Base-by-base conservation (phyloP, 2,113 vertebrate genomes). In the Machaerirhynchus nigripectus region DNA sequence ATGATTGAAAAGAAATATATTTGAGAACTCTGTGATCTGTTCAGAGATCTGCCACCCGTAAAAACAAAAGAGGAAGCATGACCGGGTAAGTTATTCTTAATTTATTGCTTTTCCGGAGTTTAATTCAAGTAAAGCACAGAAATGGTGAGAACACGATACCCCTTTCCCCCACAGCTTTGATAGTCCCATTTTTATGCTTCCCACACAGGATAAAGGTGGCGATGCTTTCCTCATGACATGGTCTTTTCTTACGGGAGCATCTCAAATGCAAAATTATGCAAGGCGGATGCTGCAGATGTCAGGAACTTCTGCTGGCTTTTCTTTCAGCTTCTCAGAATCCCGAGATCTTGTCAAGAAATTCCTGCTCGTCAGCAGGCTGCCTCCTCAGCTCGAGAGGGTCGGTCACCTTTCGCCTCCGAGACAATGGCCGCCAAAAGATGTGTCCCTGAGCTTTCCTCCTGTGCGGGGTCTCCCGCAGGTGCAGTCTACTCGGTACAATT, bases 161-260 rank as follows among this genome's bases (percentile, higher is more conserved):
- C 13, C 52, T 42, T 84, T 23, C 16, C 10, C 37, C 26, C 9
- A 16, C 70, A 24, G 10, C 75, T 95, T 79, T 89, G 59, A 81
- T 91, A 24, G 2, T 61, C 60, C 35, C 47, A 64, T 84, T 91
- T 87, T 67, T 30, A 3, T 57, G 73, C 87, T 68, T 90, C 87
- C 89, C 81, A 96, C 91, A 42, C 73, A 71, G 61, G 70, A 75
- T 46, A 40, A 74, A 71, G n/a, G 42, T 74, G 69, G 47, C 18
- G 12, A 60, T 53, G 69, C 57, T 92, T 73, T 68, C 77, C 28
- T 61, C 20, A 15, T 74, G 74, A 49, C 52, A 40, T 2, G 7
- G 35, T 50, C 46, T 71, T 73, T 74, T 92, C 52, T 56, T 80
- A 7, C 5, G 26, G 69, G 70, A 64, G 23, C 40, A 49, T 64